These are phyloP conservation scores for Pardalotus punctatus DNA, from an alignment of 2,113 vertebrate species.

Conservation along the genomic window DNA sequence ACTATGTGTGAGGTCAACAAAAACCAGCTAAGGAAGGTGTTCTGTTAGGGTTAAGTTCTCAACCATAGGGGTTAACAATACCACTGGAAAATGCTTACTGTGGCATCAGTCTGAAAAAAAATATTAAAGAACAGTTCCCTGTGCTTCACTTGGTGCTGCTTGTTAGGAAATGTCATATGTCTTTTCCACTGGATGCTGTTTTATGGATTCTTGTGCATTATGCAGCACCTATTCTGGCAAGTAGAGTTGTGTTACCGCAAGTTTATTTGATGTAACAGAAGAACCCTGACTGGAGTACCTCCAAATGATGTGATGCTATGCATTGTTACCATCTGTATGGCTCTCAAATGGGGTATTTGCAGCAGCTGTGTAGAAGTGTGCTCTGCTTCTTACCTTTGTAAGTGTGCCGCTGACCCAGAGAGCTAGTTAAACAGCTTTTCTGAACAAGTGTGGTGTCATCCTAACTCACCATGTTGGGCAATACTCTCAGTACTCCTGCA, in stretches of 20 bases:
- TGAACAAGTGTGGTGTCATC: neutral
- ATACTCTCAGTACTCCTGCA: neutral
- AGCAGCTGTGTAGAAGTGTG: neutral
- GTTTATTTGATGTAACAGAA: neutral
- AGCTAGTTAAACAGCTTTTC: neutral
- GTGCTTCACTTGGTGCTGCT: neutral
- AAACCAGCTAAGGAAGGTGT: neutral
- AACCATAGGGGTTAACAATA: neutral
- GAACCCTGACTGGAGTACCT: neutral
- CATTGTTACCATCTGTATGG: neutral
- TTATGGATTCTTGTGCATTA: neutral
- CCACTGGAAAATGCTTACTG: neutral
- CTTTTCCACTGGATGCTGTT: neutral
- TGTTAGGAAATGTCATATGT: neutral
- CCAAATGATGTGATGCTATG: neutral
- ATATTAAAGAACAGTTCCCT: neutral
- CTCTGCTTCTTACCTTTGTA: neutral
- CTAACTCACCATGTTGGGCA: neutral
- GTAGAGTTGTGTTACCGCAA: fast-evolving
- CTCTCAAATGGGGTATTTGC: neutral
- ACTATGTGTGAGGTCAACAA: neutral
- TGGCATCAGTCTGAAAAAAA: neutral
- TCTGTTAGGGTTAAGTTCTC: neutral
- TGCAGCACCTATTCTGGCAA: neutral
- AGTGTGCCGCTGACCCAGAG: neutral